A percentile compares a stretch with the other conserved stretches of the same genome.
These are phyloP conservation scores for Drosophila picticornis DNA, from an alignment of 2,888 invertebrate species.

Conservation along the genomic window DNA sequence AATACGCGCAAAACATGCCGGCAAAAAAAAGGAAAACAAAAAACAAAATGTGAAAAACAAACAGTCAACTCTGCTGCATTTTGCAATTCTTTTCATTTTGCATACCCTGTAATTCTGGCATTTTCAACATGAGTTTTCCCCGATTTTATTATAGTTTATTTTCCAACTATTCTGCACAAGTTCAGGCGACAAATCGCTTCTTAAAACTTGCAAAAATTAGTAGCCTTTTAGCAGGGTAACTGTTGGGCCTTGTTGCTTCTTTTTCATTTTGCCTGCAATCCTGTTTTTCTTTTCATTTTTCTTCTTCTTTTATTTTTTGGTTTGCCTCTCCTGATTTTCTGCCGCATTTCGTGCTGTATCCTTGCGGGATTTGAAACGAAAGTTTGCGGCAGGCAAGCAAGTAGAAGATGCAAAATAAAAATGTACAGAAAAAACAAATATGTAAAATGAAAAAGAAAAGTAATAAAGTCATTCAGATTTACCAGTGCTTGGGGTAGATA, in stretches of 20 bases:
- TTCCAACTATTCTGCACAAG: neutral
- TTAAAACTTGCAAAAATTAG: neutral
- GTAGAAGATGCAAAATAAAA: conserved; percentile 28
- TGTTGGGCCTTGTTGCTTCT: neutral
- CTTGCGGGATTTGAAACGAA: conserved; percentile 78
- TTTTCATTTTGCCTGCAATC: conserved; percentile 29
- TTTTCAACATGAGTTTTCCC: neutral
- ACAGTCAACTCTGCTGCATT: conserved; percentile 43
- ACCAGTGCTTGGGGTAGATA: conserved; percentile 77
- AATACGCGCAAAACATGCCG: conserved; percentile 39
- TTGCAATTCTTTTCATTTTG: conserved; percentile 37
- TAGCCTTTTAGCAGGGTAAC: conserved; percentile 12
- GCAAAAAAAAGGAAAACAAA: conserved; percentile 12
- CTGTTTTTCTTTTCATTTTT: conserved; percentile 19
- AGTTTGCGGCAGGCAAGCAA: conserved; percentile 50
- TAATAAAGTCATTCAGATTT: conserved; percentile 82
- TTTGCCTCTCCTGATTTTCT: conserved; percentile 60
- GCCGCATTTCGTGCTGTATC: conserved; percentile 72
- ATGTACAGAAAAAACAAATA: conserved; percentile 47
- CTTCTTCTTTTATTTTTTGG: conserved; percentile 11
- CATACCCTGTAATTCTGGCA: conserved; percentile 24
- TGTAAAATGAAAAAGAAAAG: conserved; percentile 59
- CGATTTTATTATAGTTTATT: neutral
- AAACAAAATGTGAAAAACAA: conserved; percentile 15
- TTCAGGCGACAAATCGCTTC: fast-evolving